Evolutionary conservation across 2,888 invertebrate genomes (phyloP), one percentile per base, ranked within the genome.

Genomic region (Argyra leucocephala): DNA sequence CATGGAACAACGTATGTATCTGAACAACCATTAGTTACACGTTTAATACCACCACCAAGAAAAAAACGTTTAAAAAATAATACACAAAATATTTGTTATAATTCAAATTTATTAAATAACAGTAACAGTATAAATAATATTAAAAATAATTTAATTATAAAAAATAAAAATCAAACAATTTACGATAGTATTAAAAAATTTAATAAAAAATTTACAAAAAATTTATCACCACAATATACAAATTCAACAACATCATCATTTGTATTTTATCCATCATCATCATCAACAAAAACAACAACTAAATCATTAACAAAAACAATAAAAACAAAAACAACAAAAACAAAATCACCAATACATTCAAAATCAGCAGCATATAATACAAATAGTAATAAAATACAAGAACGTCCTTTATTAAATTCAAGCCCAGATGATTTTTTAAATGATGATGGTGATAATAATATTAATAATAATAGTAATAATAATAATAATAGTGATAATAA

Each of bases 1-100:
- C 66, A n/a, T 61, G 9, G 18, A 24, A 24, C 61, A 61, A 79
- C 77, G 79, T 79, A 79, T 77, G 79, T 79, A 79, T 78, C 74
- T 75, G 76, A 77, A 69, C 68, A 69, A 48, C 67, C 69, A 59
- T 65, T 70, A 64, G 67, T 68, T 18, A 69, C 73, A 63, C 73
- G 73, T 68, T 72, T 74, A 58, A 70, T 74, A 66, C 76, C 78
- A 59, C 77, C 78, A 65, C 77, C 76, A 37, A 75, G 78, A 63
- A 77, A 75, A 70, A 78, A 78, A 69, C 76, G 78, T 36, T 72
- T 75, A 66, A 73, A 74, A 66, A 76, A n/a, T 70, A 74, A 4
- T 75, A 21, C n/a, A 61, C 15, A 18, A 24, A 61, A 57, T 21
- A n/a, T n/a, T n/a, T n/a, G n/a, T n/a, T n/a, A n/a, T n/a, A n/a